A percentile compares a stretch with the other conserved stretches of the same genome.
Evolutionary conservation across 2,888 invertebrate species (phyloP).

Genomic region (Rhingia rostrata): DNA sequence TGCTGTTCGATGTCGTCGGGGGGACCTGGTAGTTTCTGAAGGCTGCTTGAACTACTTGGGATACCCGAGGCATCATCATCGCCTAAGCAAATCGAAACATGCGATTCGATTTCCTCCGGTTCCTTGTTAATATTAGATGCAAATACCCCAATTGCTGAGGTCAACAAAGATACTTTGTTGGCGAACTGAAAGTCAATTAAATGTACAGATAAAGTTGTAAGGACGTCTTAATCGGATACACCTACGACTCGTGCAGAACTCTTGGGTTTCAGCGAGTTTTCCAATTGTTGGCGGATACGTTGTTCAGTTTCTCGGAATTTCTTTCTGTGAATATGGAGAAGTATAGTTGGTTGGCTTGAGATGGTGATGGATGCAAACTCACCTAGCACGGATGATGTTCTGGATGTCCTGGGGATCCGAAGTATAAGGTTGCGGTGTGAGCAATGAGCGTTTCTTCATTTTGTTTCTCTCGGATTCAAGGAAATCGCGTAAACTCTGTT

Average conservation of each 20-base stretch:
- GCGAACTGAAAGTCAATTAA: slow-evolving; percentile 20
- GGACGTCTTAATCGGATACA: background rate
- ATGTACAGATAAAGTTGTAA: no score
- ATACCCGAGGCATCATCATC: slow-evolving; percentile 61
- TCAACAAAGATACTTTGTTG: slow-evolving; percentile 2
- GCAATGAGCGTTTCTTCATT: slow-evolving; percentile 80
- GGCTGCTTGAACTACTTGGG: slow-evolving; percentile 37
- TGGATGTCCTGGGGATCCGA: slow-evolving; percentile 80
- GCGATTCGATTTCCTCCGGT: slow-evolving; percentile 20
- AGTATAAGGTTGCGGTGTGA: slow-evolving; percentile 77
- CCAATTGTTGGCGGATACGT: slow-evolving; percentile 79
- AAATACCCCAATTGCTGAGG: slow-evolving; percentile 29
- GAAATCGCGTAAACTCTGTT: slow-evolving; percentile 80
- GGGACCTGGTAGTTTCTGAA: background rate
- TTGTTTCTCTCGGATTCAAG: slow-evolving; percentile 79
- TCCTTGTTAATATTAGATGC: slow-evolving; percentile 1
- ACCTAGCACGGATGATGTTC: slow-evolving; percentile 81
- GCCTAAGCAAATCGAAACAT: slow-evolving; percentile 16
- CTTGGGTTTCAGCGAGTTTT: slow-evolving; percentile 70
- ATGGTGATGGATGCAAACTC: slow-evolving; percentile 21
- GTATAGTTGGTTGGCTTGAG: no score
- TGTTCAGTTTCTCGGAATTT: slow-evolving; percentile 80
- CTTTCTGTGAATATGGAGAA: slow-evolving; percentile 75
- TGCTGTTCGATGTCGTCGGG: slow-evolving; percentile 75
- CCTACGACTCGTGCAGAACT: background rate